Conservation (phyloP, 2,888 invertebrate species). For the Dicyrtomina minuta region DNA sequence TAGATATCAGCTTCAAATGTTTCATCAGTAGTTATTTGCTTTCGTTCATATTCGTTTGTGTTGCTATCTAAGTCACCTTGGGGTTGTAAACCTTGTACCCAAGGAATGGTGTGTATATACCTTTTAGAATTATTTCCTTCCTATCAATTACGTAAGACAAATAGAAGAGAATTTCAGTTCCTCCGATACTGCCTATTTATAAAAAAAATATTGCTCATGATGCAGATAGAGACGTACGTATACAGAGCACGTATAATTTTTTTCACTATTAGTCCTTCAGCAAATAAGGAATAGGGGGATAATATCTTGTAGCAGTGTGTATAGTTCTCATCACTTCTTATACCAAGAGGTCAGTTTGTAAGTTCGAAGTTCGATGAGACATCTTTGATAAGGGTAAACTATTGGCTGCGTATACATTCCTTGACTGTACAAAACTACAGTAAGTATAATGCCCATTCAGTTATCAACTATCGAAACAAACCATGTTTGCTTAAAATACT, state of each 20-base stretch:
- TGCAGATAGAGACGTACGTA: neutral
- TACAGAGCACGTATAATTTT: neutral
- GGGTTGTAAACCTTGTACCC: too few relatives aligned
- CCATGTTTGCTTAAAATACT: too few relatives aligned
- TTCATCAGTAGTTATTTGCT: too few relatives aligned
- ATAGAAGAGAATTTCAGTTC: too few relatives aligned
- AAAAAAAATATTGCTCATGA: too few relatives aligned
- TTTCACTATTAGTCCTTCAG: neutral
- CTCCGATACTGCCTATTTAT: too few relatives aligned
- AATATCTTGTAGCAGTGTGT: neutral
- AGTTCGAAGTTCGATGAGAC: slow-evolving; percentile 34
- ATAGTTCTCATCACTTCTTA: neutral
- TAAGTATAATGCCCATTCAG: neutral
- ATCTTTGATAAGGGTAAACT: neutral
- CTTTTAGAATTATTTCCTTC: too few relatives aligned
- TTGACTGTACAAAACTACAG: neutral
- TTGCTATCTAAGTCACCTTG: too few relatives aligned
- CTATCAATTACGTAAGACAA: too few relatives aligned
- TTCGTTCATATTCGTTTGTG: too few relatives aligned
- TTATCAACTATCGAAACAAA: neutral
- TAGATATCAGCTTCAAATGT: too few relatives aligned
- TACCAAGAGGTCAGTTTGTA: slow-evolving; percentile 35
- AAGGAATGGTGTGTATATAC: too few relatives aligned
- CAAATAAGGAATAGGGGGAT: neutral
- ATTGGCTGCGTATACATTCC: neutral